Conservation (phyloP, 2,888 invertebrate species). For the Ormyrus labotus region DNA sequence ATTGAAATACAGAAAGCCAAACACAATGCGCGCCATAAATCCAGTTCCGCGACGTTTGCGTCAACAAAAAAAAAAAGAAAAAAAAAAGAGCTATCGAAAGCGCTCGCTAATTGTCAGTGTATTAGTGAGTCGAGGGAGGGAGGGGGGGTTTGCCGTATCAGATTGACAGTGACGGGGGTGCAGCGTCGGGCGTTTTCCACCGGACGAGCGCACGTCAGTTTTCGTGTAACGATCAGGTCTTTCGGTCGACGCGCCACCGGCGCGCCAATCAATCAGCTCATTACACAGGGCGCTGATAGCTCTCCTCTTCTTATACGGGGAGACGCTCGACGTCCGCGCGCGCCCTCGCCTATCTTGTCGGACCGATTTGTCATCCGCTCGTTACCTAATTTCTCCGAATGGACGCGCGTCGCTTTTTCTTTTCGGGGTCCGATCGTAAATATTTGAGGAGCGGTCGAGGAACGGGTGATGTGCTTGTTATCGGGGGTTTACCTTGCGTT, state of each 20-base stretch:
- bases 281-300: slow-evolving; percentile 66
- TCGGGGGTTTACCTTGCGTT: too few species aligned
- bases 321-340: background rate
- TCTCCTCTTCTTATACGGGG: slow-evolving; percentile 7
- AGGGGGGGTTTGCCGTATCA: slow-evolving; percentile 36
- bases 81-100: background rate
- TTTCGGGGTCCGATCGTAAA: slow-evolving; percentile 1
- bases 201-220: slow-evolving; percentile 57
- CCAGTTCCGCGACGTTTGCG: background rate
- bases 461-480: too few species aligned
- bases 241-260: slow-evolving; percentile 57
- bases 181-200: slow-evolving; percentile 50
- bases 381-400: slow-evolving; percentile 51
- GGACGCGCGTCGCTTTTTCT: slow-evolving; percentile 7
- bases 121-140: slow-evolving; percentile 11
- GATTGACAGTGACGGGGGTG: slow-evolving; percentile 65
- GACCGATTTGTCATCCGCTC: slow-evolving; percentile 56
- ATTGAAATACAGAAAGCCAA: too few species aligned
- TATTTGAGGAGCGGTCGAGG: background rate
- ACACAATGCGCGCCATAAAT: too few species aligned
- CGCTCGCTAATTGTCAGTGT: slow-evolving; percentile 40
- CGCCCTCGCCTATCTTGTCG: slow-evolving; percentile 47
- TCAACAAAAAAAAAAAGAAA: background rate
- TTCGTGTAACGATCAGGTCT: slow-evolving; percentile 69
- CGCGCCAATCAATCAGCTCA: slow-evolving; percentile 71